These are phyloP conservation scores for Philypnodon macrostomus DNA, from an alignment of 2,797 vertebrate genomes.

Conservation along the genomic window DNA sequence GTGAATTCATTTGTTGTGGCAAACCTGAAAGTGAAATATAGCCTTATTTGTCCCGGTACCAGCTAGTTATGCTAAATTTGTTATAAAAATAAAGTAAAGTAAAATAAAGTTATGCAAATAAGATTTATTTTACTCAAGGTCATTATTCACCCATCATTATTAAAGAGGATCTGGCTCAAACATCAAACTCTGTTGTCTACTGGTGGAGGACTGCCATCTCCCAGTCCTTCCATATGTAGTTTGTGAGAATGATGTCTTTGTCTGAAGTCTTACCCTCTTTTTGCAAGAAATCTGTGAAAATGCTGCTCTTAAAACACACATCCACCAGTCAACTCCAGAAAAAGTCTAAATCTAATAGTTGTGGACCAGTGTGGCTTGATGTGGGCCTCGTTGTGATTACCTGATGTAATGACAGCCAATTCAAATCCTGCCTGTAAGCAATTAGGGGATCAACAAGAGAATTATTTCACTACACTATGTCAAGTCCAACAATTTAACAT, in stretches of 20 bases:
- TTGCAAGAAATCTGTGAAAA: slow-evolving; percentile 26
- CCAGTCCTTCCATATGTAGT: no score
- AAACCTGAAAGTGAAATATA: no score
- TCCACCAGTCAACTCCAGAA: slow-evolving; percentile 47
- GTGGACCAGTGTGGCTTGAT: slow-evolving; percentile 58
- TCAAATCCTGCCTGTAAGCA: slow-evolving; percentile 74
- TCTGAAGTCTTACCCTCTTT: slow-evolving; percentile 31
- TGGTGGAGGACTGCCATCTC: no score
- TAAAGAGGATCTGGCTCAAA: no score
- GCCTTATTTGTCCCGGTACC: no score
- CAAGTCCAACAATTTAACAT: slow-evolving; percentile 34
- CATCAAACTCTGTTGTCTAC: no score
- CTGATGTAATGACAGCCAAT: slow-evolving; percentile 77
- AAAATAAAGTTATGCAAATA: no score
- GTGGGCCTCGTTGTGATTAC: slow-evolving; percentile 70
- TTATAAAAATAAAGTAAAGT: no score
- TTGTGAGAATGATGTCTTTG: slow-evolving; percentile 56
- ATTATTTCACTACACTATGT: slow-evolving; percentile 49
- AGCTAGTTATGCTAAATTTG: no score
- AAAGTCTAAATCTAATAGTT: slow-evolving; percentile 68
- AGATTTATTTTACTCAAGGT: no score
- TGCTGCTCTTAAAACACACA: slow-evolving; percentile 46
- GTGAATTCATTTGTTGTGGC: no score
- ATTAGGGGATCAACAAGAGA: slow-evolving; percentile 65
- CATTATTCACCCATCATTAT: no score